Base-by-base conservation (phyloP, 1,140 invertebrate species). In the Luehdorfia chinensis region DNA sequence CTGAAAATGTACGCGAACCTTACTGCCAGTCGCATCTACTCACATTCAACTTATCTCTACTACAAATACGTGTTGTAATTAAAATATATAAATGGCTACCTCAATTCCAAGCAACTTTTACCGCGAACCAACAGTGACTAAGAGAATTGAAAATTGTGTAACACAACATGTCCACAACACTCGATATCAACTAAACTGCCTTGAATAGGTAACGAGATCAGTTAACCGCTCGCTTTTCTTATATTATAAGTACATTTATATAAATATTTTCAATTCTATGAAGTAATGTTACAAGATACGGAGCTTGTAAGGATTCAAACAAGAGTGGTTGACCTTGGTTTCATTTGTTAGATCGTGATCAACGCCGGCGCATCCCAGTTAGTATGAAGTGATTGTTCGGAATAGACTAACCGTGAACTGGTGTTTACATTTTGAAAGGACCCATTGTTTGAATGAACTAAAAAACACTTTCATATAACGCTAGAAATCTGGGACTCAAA, bases 1-100 rank as follows among this genome's bases (percentile, higher is more conserved):
- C 96, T 96, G 83, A 86, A 86, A 86, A 83, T 71, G 72, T 69
- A 84, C 71, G 68, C 70, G 66, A 56, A 78, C 66, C 81, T 85
- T 85, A 85, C 79, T 76, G 58, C 68, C 75, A 75, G 71, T 69
- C 66, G 55, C 56, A 54, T 74, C 76, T 66, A 70, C 65, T 46
- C 0, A 43, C 30, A 14, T 34, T 63, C 66, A 66, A 32, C 50
- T 55, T 44, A 46, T 50, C 60, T 70, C 64, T 68, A 68, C 50
- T 68, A 70, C 43, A 30, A 50, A 47, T 65, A 60, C 37, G 44
- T 44, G 46, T 57, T 52, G 44, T 30, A 51, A 55, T 62, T n/a
- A 47, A 37, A 58, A 48, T 39, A 61, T 62, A 60, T 76, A 77
- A 72, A 76, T 59, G 59, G 59, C 64, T 70, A 66, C 63, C 47